These are phyloP conservation scores for Flexamia atlantica DNA, from an alignment of 2,888 invertebrate species.

Conservation along the genomic window DNA sequence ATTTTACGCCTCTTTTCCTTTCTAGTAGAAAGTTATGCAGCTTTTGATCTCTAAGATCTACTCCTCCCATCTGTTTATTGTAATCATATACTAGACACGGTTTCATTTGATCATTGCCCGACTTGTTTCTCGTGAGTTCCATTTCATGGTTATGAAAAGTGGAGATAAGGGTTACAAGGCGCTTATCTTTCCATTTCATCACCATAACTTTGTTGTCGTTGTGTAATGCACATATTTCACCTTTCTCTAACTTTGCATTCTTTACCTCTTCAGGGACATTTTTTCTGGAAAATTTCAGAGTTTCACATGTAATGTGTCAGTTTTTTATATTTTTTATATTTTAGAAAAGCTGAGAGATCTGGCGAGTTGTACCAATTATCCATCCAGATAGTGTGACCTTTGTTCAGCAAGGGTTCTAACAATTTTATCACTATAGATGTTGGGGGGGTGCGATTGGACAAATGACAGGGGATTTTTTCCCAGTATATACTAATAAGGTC, in stretches of 20 bases:
- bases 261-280: slow-evolving; percentile 26
- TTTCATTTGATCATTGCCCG: slow-evolving; percentile 26
- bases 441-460: not conserved
- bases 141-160: slow-evolving; percentile 40
- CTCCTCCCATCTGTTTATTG: slow-evolving; percentile 53
- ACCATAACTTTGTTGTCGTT: slow-evolving; percentile 20
- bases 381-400: slow-evolving; percentile 32
- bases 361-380: slow-evolving; percentile 48
- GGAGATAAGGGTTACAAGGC: slow-evolving; percentile 25
- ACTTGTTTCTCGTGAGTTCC: not conserved
- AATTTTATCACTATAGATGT: not conserved
- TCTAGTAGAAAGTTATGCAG: slow-evolving; percentile 26
- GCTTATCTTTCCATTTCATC: slow-evolving; percentile 27
- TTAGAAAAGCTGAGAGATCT: slow-evolving; percentile 33
- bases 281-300: slow-evolving; percentile 26
- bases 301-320: slow-evolving; percentile 38
- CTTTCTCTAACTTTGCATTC: slow-evolving; percentile 71
- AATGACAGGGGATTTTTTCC: not conserved
- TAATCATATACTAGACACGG: slow-evolving; percentile 50
- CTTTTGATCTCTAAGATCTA: slow-evolving; percentile 52
- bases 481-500: slow-evolving; percentile 30
- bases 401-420: slow-evolving; percentile 15
- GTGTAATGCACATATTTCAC: slow-evolving; percentile 68
- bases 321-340: slow-evolving; percentile 31
- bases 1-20: slow-evolving; percentile 47